Base-by-base conservation (phyloP, 1,140 invertebrate genomes). In the Colletes latitarsis region DNA sequence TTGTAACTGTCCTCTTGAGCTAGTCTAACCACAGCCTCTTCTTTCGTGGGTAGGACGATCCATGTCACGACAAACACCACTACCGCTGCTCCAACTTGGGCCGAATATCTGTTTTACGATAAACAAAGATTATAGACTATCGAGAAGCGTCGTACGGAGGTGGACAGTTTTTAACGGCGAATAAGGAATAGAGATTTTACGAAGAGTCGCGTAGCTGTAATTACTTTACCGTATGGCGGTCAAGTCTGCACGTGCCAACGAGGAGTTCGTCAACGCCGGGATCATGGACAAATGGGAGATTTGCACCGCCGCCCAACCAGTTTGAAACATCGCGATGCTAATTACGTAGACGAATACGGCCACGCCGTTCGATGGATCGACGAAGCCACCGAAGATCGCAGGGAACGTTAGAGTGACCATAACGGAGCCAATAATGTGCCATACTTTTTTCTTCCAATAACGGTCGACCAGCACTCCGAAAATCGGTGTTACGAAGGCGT, bases 281-380 rank as follows among this genome's bases (percentile, higher is more conserved):
- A 98, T 98, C 91, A 98, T 95, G 0, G 98, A 96, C 17, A 98
- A 94, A 93, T 98, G 98, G 9, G 97, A 97, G 83, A 98, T 98
- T 94, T 99, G 98, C 10, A 97, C 96, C 9, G 96, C 94, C 6
- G 98, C 97, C 98, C 98, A 98, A 10, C 97, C 97, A 83, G 96
- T 96, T 94, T 99, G 98, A 92, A 98, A 98, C 57, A 98, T 91
- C 39, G 96, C 94, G 73, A 98, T 97, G 82, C 97, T 96, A 30
- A 95, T 91, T 3, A 95, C 94, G 90, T 97, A 98, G 91, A 91
- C 70, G 39, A 94, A 77, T 86, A 94, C 88, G 15, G 91, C 88
- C 69, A 93, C 94, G 52, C 90, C 74, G 81, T 82, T 93, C 53
- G 92, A 86, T 80, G 88, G 89, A 94, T 96, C 17, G 90, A 94